A percentile compares a stretch with the other conserved stretches of the same genome.
These are phyloP conservation scores for Erithacus rubecula DNA, from an alignment of 2,797 vertebrate genomes.

Conservation along the genomic window DNA sequence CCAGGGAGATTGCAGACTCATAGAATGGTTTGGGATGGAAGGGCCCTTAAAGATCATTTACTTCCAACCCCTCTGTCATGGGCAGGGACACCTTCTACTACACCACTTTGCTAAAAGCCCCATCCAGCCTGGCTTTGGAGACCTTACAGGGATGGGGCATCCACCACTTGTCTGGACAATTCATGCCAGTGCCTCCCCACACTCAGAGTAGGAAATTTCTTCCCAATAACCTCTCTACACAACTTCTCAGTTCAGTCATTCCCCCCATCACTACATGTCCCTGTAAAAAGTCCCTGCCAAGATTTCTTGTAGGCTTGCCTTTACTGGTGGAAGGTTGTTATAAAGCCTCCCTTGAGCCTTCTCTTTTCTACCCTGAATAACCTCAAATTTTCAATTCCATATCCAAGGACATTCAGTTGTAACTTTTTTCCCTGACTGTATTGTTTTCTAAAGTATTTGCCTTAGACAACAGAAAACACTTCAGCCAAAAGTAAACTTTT, in stretches of 20 bases:
- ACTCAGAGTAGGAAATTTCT: not conserved
- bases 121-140: not conserved
- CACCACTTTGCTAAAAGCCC: accelerated
- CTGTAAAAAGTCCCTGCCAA: not conserved
- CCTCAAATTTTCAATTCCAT: not conserved
- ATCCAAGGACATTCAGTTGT: not conserved
- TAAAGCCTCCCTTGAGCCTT: not conserved
- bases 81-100: not conserved
- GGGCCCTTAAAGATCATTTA: not conserved
- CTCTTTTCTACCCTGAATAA: not conserved
- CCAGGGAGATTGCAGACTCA: not conserved
- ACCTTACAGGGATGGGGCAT: not conserved
- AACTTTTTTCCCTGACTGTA: not conserved
- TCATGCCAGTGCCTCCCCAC: not conserved
- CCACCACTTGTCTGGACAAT: not conserved
- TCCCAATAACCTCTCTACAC: not conserved
- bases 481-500: not conserved
- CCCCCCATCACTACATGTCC: not conserved
- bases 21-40: not conserved
- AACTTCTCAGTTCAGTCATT: not conserved
- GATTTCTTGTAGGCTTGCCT: not conserved
- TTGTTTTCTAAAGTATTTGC: not conserved
- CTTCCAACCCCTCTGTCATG: not conserved
- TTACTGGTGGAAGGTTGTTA: not conserved
- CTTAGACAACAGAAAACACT: not conserved